A percentile compares a stretch with the other conserved stretches of the same genome.
phyloP scores from a whole-genome alignment of 2,797 vertebrate species.

The Schizopygopsis malacanthus region DNA sequence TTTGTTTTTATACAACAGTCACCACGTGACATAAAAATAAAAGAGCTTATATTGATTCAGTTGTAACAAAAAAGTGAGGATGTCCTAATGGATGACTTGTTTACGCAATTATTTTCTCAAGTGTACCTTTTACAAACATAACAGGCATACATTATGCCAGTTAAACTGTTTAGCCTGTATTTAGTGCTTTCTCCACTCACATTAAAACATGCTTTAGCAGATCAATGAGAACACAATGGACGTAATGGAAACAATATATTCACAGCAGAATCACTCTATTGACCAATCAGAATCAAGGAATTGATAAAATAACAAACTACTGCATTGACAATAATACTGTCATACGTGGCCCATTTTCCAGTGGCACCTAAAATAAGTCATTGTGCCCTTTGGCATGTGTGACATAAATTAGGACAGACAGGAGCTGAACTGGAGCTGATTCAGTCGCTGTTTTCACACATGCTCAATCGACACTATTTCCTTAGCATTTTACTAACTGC shows the following conservation, averaged over 20 bases:
- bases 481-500: not conserved
- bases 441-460: not conserved
- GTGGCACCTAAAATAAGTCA: not conserved
- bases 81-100: not conserved
- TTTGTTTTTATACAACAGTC: not conserved
- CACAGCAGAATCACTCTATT: not conserved
- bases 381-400: not conserved
- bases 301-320: not conserved
- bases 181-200: not conserved
- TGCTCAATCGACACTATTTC: not conserved
- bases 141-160: not conserved
- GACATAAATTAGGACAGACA: not conserved
- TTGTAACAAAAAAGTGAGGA: not conserved
- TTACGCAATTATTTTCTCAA: not conserved
- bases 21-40: not conserved
- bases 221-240: not conserved
- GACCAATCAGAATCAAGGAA: not conserved
- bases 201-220: constrained; percentile 6
- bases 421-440: not conserved
- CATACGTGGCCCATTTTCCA: not conserved
- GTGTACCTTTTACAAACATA: not conserved
- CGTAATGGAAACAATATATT: not conserved
- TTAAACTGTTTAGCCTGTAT: not conserved
- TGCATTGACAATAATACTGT: not conserved
- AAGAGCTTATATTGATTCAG: not conserved